Base-by-base conservation (phyloP, 2,888 invertebrate species). In the Agriopis leucophaearia region DNA sequence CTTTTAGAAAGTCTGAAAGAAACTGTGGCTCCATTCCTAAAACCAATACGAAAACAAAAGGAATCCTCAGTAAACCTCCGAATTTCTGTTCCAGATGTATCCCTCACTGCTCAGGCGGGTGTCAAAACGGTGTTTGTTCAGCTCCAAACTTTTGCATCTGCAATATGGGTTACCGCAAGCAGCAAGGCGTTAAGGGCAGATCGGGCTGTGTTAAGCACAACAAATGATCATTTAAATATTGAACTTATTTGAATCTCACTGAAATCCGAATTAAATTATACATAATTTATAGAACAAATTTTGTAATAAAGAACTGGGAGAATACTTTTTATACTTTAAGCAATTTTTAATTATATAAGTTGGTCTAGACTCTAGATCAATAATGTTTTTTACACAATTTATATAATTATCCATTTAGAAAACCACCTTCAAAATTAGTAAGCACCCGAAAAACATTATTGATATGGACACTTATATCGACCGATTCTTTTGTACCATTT, bases 111-210 rank as follows among this genome's bases (percentile, higher is more conserved):
- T 92, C 95, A 0, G 94, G 94, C n/a, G 97, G 97, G 0, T 97
- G 97, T 75, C 92, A 93, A 9, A 97, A 97, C 79, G 97, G 97
- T 0, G 92, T 94, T 18, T 97, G 97, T 76, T 95, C 96, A 0
- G 95, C 95, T 0, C 97, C 97, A 0, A 96, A 96, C 84, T 95
- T 96, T 78, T 97, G 97, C 80, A 94, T 96, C 68, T 97, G 97
- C 79, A 95, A 96, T 76, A 92, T 94, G 0, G 97, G 97, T 0
- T 97, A 92, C 81, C 85, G 91, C 63, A 96, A 96, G 76, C 95
- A 96, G 77, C 85, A 88, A 72, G 95, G 93, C 36, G 93, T 95
- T 0, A 96, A 96, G 77, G 95, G 95, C n/a, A 94, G 95, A 55
- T 84, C 89, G 8, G 64, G 69, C 9, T 97, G 97, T 80, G 88